Evolutionary conservation across 2,888 invertebrate genomes (phyloP).

Genomic region (Netelia fuscicornis): DNA sequence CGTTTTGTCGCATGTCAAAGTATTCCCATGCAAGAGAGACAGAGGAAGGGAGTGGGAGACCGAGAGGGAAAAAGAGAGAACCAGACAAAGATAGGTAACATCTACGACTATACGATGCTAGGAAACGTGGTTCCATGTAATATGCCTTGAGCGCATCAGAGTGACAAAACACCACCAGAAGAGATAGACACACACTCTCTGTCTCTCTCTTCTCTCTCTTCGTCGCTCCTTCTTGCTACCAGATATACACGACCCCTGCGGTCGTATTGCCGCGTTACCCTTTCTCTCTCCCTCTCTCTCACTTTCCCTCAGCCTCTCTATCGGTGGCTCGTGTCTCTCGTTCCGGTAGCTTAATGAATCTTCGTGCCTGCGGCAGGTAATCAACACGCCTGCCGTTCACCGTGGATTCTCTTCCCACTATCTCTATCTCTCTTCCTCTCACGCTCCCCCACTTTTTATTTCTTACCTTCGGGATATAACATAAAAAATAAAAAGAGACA

Average conservation of each 20-base stretch:
- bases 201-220: not conserved
- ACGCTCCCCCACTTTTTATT: not conserved
- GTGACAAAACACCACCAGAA: slow-evolving; percentile 32
- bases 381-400: slow-evolving; percentile 64
- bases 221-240: not conserved
- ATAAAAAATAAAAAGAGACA: not conserved
- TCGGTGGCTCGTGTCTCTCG: not conserved
- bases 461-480: slow-evolving; percentile 17
- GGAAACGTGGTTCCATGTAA: slow-evolving; percentile 39
- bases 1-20: slow-evolving; percentile 55
- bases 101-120: slow-evolving; percentile 22
- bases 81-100: not conserved
- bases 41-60: slow-evolving; percentile 11
- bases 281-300: slow-evolving; percentile 19
- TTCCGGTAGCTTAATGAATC: slow-evolving; percentile 70
- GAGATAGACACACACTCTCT: not conserved
- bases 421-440: slow-evolving; percentile 1
- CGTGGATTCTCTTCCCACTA: slow-evolving; percentile 41
- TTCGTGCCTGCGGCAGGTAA: slow-evolving; percentile 68
- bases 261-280: slow-evolving; percentile 4
- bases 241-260: slow-evolving; percentile 1
- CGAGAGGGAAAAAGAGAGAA: not conserved
- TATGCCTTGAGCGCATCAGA: slow-evolving; percentile 49
- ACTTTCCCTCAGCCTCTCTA: not conserved
- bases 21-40: slow-evolving; percentile 58